A percentile compares a stretch with the other conserved stretches of the same genome.
phyloP scores from a whole-genome alignment of 2,113 vertebrate genomes.

The Leiothrix lutea region DNA sequence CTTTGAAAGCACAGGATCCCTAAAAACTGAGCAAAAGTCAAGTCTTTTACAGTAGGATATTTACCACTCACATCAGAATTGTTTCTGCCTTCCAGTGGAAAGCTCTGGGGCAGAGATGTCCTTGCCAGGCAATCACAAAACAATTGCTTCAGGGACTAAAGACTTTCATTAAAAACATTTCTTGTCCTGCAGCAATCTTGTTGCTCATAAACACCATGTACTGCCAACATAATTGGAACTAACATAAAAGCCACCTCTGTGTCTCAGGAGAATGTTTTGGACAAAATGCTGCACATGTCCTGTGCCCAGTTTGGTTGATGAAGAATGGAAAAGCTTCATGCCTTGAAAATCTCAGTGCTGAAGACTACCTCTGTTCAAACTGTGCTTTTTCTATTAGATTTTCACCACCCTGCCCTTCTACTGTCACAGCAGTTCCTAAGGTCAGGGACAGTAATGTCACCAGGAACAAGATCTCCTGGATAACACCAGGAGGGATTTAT shows the following conservation, averaged over 20 bases:
- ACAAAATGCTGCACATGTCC: background rate
- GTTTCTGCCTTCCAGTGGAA: background rate
- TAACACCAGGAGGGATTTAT: background rate
- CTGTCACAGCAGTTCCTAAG: background rate
- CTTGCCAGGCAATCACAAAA: background rate
- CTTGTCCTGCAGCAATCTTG: background rate
- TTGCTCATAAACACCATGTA: background rate
- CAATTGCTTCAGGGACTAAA: background rate
- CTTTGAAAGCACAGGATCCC: background rate
- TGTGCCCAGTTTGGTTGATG: background rate
- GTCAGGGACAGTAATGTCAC: background rate
- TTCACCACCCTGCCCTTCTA: background rate
- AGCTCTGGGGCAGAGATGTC: background rate
- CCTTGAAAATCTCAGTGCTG: background rate
- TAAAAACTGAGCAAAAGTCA: background rate
- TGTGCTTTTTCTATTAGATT: background rate
- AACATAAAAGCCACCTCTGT: background rate
- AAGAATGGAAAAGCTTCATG: background rate
- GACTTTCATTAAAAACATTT: background rate
- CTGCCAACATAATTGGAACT: background rate
- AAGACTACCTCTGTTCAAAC: background rate
- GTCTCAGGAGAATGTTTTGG: background rate
- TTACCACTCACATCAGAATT: background rate
- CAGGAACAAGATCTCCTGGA: background rate
- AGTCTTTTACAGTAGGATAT: background rate